Percentiles rank a stretch among this genome's conserved stretches.
These are phyloP conservation scores for Columba janthina DNA, from an alignment of 2,113 vertebrate species.

Conservation along the genomic window DNA sequence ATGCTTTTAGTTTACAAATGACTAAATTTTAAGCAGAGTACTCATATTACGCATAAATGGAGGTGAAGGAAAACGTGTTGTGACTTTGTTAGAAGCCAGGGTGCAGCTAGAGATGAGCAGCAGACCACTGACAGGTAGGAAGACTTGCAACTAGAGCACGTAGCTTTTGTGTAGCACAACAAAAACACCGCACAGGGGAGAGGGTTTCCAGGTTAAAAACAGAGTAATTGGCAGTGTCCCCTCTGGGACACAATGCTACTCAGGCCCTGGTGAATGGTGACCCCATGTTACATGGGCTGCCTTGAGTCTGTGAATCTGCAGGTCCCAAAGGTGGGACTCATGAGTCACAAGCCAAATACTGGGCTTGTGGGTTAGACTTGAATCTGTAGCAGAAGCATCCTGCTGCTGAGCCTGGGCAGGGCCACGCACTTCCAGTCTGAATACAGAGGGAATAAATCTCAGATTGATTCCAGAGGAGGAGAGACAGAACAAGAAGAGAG, in stretches of 20 bases:
- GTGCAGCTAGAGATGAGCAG: not conserved
- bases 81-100: not conserved
- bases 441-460: not conserved
- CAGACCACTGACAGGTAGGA: not conserved
- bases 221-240: too few relatives aligned
- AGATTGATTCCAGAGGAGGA: not conserved
- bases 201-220: not conserved
- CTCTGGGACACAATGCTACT: not conserved
- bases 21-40: not conserved
- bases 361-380: not conserved
- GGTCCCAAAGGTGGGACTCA: not conserved
- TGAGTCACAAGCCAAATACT: not conserved
- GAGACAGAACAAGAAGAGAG: not conserved
- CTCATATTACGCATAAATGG: not conserved
- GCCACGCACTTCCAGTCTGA: not conserved
- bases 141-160: not conserved
- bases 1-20: not conserved
- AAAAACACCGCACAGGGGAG: not conserved
- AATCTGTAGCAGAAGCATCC: not conserved
- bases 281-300: accelerated
- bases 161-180: not conserved
- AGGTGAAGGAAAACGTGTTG: not conserved
- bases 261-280: not conserved
- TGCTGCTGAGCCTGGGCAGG: not conserved
- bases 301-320: not conserved